Base-by-base conservation (phyloP, 2,888 invertebrate genomes). In the Dynastes maya region DNA sequence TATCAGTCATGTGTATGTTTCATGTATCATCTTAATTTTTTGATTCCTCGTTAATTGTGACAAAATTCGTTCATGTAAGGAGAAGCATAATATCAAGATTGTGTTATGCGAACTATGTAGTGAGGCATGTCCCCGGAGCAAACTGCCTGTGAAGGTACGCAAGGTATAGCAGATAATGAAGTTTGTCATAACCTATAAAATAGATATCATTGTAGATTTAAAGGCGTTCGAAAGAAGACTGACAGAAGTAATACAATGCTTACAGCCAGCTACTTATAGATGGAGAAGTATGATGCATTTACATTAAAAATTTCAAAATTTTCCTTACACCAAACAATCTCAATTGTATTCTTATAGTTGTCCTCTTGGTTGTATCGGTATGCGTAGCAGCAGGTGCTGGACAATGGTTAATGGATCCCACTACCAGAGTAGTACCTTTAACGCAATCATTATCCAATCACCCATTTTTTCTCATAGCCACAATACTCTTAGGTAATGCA, bases 161-260 rank as follows among this genome's bases (percentile, higher is more conserved):
- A 76, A 78, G 70, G 77, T 78, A 77, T 74, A 74, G 16, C 40
- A 61, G 45, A 61, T 61, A 74, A 45, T 74, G 72, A 83, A 79
- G 81, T 80, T 82, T 80, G 81, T 84, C 83, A 83, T 87, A 87
- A 87, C 86, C 87, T 87, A 87, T 87, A 88, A 86, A 84, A 83
- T 85, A 87, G 86, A 86, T 86, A 84, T 86, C 83, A 84, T 91
- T 90, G 86, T 90, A 96, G 99, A 99, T 92, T 91, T 99, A 84
- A 99, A 98, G 90, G 98, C 98, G 55, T 99, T 99, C 89, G 99
- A 99, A 89, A 93, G 98, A 82, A 93, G 99, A 76, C 91, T 99
- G 32, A 99, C 98, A 0, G 99, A 99, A 91, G 98, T 99, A 16
- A 98, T 99, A 87, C 95, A 96, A 83, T 97, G 97, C 87, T 92